phyloP scores from a whole-genome alignment of 2,113 vertebrate genomes.

The Eulemur macaco region DNA sequence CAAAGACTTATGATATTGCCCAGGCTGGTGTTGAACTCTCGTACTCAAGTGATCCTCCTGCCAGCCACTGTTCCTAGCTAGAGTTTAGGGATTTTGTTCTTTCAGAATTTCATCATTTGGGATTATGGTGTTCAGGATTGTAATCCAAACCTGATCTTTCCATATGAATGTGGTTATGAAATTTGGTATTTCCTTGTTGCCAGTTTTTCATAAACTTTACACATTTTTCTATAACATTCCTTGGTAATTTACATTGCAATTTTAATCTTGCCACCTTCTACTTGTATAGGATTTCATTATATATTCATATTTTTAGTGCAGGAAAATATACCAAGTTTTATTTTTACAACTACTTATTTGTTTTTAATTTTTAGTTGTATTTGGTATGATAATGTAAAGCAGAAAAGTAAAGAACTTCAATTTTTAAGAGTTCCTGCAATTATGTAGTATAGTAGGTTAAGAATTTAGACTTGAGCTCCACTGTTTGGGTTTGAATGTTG shows the following conservation, averaged over 20 bases:
- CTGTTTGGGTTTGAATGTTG: background rate
- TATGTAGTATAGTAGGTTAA: background rate
- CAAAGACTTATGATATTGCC: too few relatives aligned
- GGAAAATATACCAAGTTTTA: background rate
- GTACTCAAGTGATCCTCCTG: too few relatives aligned
- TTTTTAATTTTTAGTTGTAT: conserved; percentile 20
- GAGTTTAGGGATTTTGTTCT: too few relatives aligned
- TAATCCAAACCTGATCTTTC: background rate
- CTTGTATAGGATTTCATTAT: background rate
- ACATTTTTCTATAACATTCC: background rate
- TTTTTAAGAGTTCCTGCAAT: background rate
- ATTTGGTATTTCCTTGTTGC: background rate
- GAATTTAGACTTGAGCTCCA: background rate
- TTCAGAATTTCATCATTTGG: too few relatives aligned
- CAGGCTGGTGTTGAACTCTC: too few relatives aligned
- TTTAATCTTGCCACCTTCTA: background rate
- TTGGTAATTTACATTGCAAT: conserved; percentile 17
- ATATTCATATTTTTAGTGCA: background rate
- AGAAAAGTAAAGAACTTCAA: background rate
- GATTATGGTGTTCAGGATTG: too few relatives aligned
- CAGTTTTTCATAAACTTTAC: background rate
- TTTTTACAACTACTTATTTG: background rate
- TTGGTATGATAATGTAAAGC: background rate
- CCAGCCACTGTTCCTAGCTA: too few relatives aligned
- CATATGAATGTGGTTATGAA: background rate